Evolutionary conservation across 2,888 invertebrate species (phyloP), one percentile per base, ranked within the genome.

Genomic region (Thereva nobilitata): DNA sequence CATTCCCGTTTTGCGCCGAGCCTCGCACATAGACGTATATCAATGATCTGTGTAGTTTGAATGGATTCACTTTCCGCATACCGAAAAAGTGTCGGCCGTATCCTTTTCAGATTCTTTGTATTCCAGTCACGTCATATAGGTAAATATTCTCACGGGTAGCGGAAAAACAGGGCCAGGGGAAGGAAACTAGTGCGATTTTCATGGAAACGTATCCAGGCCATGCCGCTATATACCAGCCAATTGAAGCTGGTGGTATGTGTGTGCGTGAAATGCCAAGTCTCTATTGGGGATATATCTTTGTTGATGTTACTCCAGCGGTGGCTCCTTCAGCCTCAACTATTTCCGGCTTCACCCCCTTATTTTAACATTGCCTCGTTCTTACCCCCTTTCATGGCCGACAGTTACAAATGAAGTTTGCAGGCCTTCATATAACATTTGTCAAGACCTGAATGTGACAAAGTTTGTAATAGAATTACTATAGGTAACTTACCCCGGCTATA

Each of bases 401-500:
- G 68, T 68, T 66, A 68, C 63, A 68, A 68, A 68, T 68, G 68
- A 68, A 68, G 56, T 68, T 68, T 67, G 66, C 63, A 42, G 59
- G 68, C 64, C 56, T 68, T 56, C 63, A 53, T 55, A 35, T 66
- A 66, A 68, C 68, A 68, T 68, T 68, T 68, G 68, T 66, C 68
- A 68, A 61, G 50, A 66, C 54, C 41, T 66, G 66, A 68, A 68
- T 66, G 68, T 56, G 68, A 68, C 63, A 68, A 68, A 68, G 54
- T 66, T 68, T 66, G 66, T 66, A 63, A 66, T 66, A 66, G 66
- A 68, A 68, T 68, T 68, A 68, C 68, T 50, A 66, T 50, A 50
- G 56, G 55, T 63, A 37, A 37, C 44, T 12, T 37, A 35, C 54
- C 56, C 42, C 40, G 66, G 9, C 23, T 53, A 61, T 63, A 42